phyloP scores from a whole-genome alignment of 2,888 invertebrate species.

The Griposia aprilina region DNA sequence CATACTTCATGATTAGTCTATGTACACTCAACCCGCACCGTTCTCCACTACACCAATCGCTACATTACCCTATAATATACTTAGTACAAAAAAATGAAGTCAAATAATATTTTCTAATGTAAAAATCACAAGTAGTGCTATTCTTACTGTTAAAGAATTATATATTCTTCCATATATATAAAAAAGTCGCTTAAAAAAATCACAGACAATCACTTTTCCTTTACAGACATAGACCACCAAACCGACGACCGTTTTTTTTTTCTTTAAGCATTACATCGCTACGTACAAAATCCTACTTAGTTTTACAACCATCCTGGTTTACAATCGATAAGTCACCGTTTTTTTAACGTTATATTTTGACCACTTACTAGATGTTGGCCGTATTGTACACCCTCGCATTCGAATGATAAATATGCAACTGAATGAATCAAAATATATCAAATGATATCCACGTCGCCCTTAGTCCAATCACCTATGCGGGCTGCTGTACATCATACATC shows the following conservation, averaged over 20 bases:
- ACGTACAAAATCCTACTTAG: slow-evolving; percentile 90
- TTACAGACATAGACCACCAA: slow-evolving; percentile 90
- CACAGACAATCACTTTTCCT: slow-evolving; percentile 91
- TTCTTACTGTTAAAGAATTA: slow-evolving; percentile 90
- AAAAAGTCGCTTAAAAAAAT: slow-evolving; percentile 91
- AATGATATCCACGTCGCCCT: slow-evolving; percentile 65
- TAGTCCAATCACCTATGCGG: slow-evolving; percentile 69
- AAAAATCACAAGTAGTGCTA: slow-evolving; percentile 91
- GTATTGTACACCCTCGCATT: slow-evolving; percentile 77
- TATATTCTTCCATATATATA: slow-evolving; percentile 89
- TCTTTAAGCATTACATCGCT: slow-evolving; percentile 89
- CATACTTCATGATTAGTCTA: slow-evolving; percentile 76
- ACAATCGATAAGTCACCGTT: slow-evolving; percentile 78
- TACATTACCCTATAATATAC: slow-evolving; percentile 80
- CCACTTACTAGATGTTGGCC: slow-evolving; percentile 79
- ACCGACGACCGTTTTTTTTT: slow-evolving; percentile 86
- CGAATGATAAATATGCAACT: slow-evolving; percentile 71
- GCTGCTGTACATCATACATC: slow-evolving; percentile 75
- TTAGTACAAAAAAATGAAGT: slow-evolving; percentile 86
- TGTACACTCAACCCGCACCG: slow-evolving; percentile 88
- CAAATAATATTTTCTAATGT: slow-evolving; percentile 89
- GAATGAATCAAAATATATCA: slow-evolving; percentile 56
- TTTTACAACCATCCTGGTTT: slow-evolving; percentile 91
- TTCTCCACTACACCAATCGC: slow-evolving; percentile 78
- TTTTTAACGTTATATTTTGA: slow-evolving; percentile 74